phyloP scores from a whole-genome alignment of 2,888 invertebrate species.

The Acrobasis consociella region DNA sequence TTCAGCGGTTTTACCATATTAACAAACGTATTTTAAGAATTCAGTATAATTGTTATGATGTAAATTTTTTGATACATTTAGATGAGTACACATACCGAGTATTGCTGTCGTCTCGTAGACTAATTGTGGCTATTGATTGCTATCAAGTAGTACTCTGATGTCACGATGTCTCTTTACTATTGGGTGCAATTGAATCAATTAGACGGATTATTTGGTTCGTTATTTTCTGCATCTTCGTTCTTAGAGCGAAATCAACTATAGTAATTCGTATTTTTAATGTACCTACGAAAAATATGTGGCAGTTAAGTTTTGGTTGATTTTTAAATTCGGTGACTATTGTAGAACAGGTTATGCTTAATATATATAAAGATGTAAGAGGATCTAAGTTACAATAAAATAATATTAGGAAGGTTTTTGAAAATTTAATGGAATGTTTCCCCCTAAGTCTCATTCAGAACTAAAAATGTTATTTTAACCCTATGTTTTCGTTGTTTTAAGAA shows the following conservation, averaged over 20 bases:
- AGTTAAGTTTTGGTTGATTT: too few relatives aligned
- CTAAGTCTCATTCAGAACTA: neutral
- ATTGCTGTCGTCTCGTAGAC: constrained; percentile 23
- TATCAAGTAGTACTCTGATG: constrained; percentile 45
- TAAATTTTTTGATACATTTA: neutral
- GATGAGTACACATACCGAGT: neutral
- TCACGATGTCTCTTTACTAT: constrained; percentile 41
- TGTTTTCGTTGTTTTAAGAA: too few relatives aligned
- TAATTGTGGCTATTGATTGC: constrained; percentile 52
- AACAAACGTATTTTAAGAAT: too few relatives aligned
- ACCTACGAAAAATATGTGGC: too few relatives aligned
- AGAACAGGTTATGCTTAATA: too few relatives aligned
- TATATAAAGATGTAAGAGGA: too few relatives aligned
- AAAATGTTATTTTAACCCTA: too few relatives aligned
- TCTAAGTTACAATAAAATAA: too few relatives aligned
- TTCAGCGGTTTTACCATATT: too few relatives aligned
- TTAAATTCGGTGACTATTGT: neutral
- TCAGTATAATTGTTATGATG: neutral
- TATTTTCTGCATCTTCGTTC: constrained; percentile 22
- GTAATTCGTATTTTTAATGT: neutral
- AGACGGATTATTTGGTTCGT: constrained; percentile 36
- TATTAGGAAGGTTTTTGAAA: too few relatives aligned
- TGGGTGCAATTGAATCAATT: constrained; percentile 48
- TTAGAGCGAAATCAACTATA: constrained; percentile 8
- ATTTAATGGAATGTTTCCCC: neutral